These are phyloP conservation scores for Corythornis madagascariensis DNA, from an alignment of 2,113 vertebrate species.

Conservation along the genomic window DNA sequence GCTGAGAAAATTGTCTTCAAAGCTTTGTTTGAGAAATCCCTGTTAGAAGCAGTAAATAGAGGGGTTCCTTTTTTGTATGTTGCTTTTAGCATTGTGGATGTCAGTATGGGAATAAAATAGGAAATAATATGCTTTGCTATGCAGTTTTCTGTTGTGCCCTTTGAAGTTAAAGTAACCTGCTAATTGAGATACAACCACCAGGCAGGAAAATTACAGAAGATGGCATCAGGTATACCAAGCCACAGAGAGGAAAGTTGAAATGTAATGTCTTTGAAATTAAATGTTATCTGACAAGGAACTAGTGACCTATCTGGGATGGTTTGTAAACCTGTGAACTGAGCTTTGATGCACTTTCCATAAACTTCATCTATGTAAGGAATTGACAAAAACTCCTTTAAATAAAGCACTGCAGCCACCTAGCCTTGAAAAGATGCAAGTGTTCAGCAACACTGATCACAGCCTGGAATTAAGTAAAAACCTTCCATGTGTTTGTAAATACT, in stretches of 20 bases:
- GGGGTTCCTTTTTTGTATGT: background rate
- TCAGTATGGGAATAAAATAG: background rate
- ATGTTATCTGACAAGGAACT: background rate
- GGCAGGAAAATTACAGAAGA: background rate
- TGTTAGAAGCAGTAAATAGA: background rate
- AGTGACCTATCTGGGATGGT: background rate
- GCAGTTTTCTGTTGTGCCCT: background rate
- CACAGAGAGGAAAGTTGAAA: background rate
- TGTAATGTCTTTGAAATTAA: background rate
- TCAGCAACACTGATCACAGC: background rate
- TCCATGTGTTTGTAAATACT: background rate
- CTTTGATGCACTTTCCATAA: background rate
- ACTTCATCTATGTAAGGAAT: background rate
- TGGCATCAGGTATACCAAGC: background rate
- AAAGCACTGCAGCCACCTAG: constrained; percentile 65
- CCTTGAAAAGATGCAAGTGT: constrained; percentile 61
- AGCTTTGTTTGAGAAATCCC: background rate
- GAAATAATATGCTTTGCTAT: background rate
- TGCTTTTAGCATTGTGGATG: background rate
- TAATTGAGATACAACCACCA: background rate
- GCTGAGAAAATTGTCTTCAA: background rate
- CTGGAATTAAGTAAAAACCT: background rate
- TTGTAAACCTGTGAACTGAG: background rate
- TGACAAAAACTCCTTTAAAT: constrained; percentile 21
- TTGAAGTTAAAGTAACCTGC: constrained; percentile 4